Evolutionary conservation across 2,797 vertebrate species (phyloP).

Genomic region (Clarias platycephalus): DNA sequence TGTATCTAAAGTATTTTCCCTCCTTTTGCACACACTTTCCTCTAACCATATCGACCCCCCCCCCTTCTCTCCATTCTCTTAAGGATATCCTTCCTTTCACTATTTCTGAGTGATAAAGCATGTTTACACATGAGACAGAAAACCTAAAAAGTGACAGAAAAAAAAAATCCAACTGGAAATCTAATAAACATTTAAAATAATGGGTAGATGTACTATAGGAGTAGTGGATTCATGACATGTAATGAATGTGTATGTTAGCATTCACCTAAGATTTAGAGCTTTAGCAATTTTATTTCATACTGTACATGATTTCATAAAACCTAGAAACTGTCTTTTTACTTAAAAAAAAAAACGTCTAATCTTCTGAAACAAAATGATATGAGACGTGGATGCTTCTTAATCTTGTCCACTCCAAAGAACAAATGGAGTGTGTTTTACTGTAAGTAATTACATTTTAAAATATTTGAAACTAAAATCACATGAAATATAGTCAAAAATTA

Average conservation of each 20-base stretch:
- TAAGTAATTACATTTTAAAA: neutral
- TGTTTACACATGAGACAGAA: neutral
- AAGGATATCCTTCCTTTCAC: slow-evolving; percentile 8
- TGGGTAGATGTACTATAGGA: neutral
- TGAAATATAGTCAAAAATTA: too few relatives aligned
- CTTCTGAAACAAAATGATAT: neutral
- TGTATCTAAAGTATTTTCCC: neutral
- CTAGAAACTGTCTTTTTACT: neutral
- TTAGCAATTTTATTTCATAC: neutral
- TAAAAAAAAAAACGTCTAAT: neutral
- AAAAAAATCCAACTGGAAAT: neutral
- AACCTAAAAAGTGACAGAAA: neutral
- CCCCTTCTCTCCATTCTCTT: neutral
- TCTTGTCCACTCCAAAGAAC: neutral
- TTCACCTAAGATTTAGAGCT: neutral
- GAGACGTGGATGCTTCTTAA: neutral
- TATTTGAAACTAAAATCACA: too few relatives aligned
- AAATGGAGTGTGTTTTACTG: neutral
- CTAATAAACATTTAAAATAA: neutral
- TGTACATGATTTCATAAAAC: neutral
- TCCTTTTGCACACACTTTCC: neutral
- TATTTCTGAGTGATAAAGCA: slow-evolving; percentile 7
- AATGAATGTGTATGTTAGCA: neutral
- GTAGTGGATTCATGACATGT: neutral
- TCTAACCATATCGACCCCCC: slow-evolving; percentile 14